Conservation (phyloP, 2,888 invertebrate species). For the Mimumesa dahlbomi region DNA sequence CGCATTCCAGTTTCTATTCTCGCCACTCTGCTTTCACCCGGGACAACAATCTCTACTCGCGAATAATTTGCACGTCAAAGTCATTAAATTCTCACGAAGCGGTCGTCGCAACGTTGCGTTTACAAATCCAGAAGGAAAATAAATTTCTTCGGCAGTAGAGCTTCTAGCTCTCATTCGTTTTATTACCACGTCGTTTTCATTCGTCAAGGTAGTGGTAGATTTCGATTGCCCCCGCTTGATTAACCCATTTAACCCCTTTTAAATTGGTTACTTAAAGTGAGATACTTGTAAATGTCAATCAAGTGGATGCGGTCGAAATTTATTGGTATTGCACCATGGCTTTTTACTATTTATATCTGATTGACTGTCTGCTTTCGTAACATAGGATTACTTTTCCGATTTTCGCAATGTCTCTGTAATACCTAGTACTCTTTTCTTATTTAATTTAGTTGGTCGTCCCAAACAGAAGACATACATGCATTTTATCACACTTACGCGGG, state of each 20-base stretch:
- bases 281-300: conserved; percentile 29
- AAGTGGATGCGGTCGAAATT: no score
- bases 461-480: no score
- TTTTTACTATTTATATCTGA: no score
- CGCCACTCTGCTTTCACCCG: conserved; percentile 18
- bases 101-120: conserved; percentile 13
- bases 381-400: no score
- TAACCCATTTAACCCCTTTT: conserved; percentile 52
- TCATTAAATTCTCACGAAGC: conserved; percentile 33
- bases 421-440: no score
- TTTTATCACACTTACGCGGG: no score
- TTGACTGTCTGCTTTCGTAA: no score
- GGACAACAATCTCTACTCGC: conserved; percentile 3
- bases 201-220: conserved; percentile 19
- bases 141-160: conserved; percentile 28
- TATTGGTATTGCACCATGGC: no score
- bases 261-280: no score
- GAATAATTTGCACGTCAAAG: conserved; percentile 36
- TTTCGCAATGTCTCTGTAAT: no score
- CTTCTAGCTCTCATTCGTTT: conserved; percentile 37
- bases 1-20: conserved; percentile 20
- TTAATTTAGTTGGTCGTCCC: no score
- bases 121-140: conserved; percentile 18
- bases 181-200: conserved; percentile 48
- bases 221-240: conserved; percentile 31